These are phyloP conservation scores for Caenorhabditis inopinata DNA, from an alignment of 1,140 invertebrate species.

Conservation along the genomic window DNA sequence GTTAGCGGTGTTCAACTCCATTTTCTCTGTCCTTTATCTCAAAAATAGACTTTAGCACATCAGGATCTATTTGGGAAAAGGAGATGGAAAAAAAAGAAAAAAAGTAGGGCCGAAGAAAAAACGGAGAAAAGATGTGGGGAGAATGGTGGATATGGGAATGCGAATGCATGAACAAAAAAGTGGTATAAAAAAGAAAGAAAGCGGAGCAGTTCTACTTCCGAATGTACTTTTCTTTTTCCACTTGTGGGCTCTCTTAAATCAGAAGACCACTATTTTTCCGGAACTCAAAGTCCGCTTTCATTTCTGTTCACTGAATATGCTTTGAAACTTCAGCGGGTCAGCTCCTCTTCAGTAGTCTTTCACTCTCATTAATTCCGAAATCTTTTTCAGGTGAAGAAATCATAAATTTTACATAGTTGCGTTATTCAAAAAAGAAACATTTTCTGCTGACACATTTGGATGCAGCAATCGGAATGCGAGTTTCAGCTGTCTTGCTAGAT, in stretches of 20 bases:
- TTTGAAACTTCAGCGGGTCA: neutral
- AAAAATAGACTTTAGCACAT: neutral
- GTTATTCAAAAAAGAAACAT: too few relatives aligned
- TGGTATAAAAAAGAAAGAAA: neutral
- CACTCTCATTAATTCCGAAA: too few relatives aligned
- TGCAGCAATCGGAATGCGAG: too few relatives aligned
- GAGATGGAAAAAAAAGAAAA: too few relatives aligned
- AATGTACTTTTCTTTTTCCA: neutral
- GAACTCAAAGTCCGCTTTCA: neutral
- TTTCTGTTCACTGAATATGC: constrained; percentile 23
- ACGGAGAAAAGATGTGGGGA: neutral
- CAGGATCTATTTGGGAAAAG: too few relatives aligned
- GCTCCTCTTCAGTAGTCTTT: neutral
- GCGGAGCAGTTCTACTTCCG: constrained; percentile 11
- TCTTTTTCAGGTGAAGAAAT: too few relatives aligned
- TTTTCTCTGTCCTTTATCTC: neutral
- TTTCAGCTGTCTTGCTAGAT: too few relatives aligned
- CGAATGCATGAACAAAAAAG: constrained; percentile 23
- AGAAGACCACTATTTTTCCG: constrained; percentile 2
- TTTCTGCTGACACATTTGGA: too few relatives aligned
- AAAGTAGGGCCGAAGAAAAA: neutral
- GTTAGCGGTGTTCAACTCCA: neutral
- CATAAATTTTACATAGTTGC: too few relatives aligned
- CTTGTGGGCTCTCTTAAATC: neutral
- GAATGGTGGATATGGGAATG: neutral